These are phyloP conservation scores for Lasioglossum zephyrum DNA, from an alignment of 2,888 invertebrate species.

Conservation along the genomic window DNA sequence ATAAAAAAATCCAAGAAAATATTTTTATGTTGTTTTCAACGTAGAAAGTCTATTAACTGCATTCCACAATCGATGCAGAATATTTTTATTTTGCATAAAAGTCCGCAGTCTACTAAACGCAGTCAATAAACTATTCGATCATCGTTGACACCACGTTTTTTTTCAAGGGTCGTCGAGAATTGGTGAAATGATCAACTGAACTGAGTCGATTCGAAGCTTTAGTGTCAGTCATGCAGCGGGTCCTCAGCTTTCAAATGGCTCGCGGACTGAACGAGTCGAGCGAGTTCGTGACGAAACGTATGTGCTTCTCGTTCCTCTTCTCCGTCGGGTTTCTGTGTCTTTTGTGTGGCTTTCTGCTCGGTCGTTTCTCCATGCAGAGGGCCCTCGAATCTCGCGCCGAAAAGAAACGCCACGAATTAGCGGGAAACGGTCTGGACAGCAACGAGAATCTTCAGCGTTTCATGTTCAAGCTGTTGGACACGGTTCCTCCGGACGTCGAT, in stretches of 20 bases:
- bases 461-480: constrained; percentile 68
- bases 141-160: not conserved
- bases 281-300: constrained; percentile 84
- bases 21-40: no score
- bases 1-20: no score
- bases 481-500: constrained; percentile 61
- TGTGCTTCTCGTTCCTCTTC: constrained; percentile 85
- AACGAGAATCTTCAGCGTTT: constrained; percentile 72
- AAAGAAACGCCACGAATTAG: constrained; percentile 75
- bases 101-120: no score
- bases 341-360: constrained; percentile 85
- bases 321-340: constrained; percentile 84
- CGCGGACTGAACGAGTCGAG: constrained; percentile 81
- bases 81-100: no score
- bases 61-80: no score
- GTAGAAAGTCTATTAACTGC: no score
- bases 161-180: not conserved
- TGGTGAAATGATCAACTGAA: constrained; percentile 1
- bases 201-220: constrained; percentile 14
- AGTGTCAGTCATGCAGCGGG: constrained; percentile 83
- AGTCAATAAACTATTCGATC: not conserved
- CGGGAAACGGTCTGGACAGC: constrained; percentile 77
- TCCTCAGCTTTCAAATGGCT: constrained; percentile 84
- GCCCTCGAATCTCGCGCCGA: constrained; percentile 77
- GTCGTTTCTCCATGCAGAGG: constrained; percentile 84